phyloP scores from a whole-genome alignment of 2,113 vertebrate species.

The Petroica traversi region DNA sequence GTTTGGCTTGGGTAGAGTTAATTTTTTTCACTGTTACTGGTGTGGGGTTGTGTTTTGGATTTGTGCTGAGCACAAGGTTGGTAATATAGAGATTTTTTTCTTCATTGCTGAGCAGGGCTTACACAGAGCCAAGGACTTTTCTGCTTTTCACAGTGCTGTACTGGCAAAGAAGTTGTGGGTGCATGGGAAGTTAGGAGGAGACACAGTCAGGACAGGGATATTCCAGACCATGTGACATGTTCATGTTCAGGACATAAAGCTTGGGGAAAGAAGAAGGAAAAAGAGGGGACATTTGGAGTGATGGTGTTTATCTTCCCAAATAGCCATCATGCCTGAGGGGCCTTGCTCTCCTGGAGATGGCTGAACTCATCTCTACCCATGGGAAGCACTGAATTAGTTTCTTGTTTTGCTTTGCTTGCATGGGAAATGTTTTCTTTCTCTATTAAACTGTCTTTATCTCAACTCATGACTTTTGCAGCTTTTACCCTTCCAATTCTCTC shows the following conservation, averaged over 20 bases:
- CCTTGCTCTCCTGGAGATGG: not conserved
- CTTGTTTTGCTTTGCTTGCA: not conserved
- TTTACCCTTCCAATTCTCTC: not conserved
- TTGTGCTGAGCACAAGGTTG: not conserved
- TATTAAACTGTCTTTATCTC: not conserved
- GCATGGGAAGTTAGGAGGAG: not conserved
- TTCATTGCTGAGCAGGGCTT: not conserved
- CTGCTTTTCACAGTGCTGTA: not conserved
- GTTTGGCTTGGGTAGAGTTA: not conserved
- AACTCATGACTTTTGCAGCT: not conserved
- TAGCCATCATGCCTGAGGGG: not conserved
- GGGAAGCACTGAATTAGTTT: not conserved
- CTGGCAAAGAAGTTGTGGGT: not conserved
- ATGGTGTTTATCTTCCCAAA: not conserved
- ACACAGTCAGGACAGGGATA: not conserved
- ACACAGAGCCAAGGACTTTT: not conserved
- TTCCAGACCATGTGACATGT: not conserved
- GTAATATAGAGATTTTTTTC: not conserved
- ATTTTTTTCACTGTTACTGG: not conserved
- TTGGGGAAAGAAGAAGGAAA: not conserved
- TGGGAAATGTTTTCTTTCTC: not conserved
- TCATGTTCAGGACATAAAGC: not conserved
- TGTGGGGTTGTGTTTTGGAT: accelerated
- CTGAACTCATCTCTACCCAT: not conserved
- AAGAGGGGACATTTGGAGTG: not conserved